These are phyloP conservation scores for Catalaphyllia jardinei DNA, from an alignment of 64 coral and sea anemone genomes.

Conservation along the genomic window DNA sequence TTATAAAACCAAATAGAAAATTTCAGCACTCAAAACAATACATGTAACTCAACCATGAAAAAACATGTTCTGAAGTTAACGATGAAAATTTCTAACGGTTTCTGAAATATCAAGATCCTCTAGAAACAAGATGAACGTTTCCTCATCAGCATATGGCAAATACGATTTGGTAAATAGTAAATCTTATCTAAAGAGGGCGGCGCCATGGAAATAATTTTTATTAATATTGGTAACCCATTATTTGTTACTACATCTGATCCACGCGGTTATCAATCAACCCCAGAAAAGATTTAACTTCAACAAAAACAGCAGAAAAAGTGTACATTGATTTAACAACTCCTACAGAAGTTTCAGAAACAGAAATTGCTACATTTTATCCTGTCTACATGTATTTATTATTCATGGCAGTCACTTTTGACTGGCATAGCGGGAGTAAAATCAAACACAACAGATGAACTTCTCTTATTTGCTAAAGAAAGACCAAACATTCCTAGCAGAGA, in stretches of 20 bases:
- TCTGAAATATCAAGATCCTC: neutral
- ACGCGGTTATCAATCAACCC: neutral
- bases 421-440: neutral
- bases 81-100: neutral
- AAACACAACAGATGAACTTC: neutral
- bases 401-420: neutral
- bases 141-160: neutral
- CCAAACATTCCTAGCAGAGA: neutral
- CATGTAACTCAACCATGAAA: neutral
- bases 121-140: neutral
- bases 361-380: neutral
- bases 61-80: neutral
- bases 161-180: neutral
- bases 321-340: neutral
- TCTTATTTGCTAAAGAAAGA: constrained; percentile 4
- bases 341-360: neutral
- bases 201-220: neutral
- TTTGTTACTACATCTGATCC: neutral
- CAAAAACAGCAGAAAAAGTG: neutral
- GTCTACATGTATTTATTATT: neutral
- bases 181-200: neutral
- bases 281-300: neutral
- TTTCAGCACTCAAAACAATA: neutral
- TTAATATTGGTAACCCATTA: neutral
- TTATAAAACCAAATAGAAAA: constrained; percentile 1